A percentile compares a stretch with the other conserved stretches of the same genome.
These are phyloP conservation scores for Cephalopholis sonnerati DNA, from an alignment of 2,113 vertebrate species.

Conservation along the genomic window DNA sequence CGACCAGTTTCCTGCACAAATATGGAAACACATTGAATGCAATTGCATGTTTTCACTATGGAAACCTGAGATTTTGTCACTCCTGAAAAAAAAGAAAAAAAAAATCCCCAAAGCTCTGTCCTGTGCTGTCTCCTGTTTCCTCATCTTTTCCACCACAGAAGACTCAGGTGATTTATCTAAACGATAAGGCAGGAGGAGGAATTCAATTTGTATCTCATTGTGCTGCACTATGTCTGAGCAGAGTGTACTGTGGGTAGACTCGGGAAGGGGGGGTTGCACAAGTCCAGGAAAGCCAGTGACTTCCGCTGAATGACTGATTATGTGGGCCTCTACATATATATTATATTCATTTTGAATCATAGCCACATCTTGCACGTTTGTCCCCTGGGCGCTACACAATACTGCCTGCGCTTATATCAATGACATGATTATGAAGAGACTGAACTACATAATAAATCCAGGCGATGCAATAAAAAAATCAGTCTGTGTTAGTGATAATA, in stretches of 20 bases:
- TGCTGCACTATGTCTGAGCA: constrained; percentile 65
- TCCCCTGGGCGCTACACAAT: constrained; percentile 60
- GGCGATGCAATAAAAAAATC: constrained; percentile 33
- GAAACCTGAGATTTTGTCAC: constrained; percentile 41
- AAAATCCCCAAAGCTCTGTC: constrained; percentile 43
- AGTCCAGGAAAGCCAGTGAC: constrained; percentile 46
- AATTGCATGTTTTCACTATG: background rate
- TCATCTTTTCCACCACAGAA: constrained; percentile 49
- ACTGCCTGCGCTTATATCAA: constrained; percentile 40
- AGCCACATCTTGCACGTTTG: constrained; percentile 38
- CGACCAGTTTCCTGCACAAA: constrained; percentile 19
- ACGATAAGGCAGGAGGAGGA: constrained; percentile 74
- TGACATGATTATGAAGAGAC: constrained; percentile 58
- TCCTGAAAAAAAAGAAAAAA: background rate
- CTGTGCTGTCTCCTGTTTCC: constrained; percentile 32
- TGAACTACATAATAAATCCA: constrained; percentile 50
- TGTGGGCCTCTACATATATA: constrained; percentile 38
- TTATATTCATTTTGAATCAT: constrained; percentile 55
- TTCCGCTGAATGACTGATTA: constrained; percentile 75
- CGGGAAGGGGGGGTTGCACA: constrained; percentile 14
- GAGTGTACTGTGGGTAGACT: constrained; percentile 57
- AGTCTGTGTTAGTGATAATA: constrained; percentile 42
- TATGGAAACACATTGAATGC: constrained; percentile 26
- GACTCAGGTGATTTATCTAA: constrained; percentile 71
- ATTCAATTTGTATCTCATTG: constrained; percentile 82